phyloP scores from a whole-genome alignment of 1,140 invertebrate genomes.

The Leptonema lineaticorne region DNA sequence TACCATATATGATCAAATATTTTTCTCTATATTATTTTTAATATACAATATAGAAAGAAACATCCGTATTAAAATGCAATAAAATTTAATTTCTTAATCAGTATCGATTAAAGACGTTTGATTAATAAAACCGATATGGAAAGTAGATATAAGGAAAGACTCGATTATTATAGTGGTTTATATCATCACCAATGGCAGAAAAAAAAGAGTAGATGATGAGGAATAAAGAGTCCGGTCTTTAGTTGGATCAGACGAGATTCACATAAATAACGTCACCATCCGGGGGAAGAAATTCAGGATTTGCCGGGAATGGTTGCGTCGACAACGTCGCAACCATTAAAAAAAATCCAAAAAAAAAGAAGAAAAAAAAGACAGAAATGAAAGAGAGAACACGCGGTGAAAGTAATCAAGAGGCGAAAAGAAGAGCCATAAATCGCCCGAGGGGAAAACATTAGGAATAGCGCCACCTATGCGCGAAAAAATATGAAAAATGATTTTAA shows the following conservation, averaged over 20 bases:
- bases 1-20: no score
- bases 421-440: slow-evolving; percentile 9
- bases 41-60: no score
- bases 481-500: slow-evolving; percentile 42
- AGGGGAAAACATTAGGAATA: slow-evolving; percentile 15
- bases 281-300: slow-evolving; percentile 11
- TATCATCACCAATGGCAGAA: no score
- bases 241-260: slow-evolving; percentile 17
- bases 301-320: slow-evolving; percentile 10
- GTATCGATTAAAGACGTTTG: no score
- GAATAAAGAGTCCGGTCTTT: neutral
- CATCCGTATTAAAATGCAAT: no score
- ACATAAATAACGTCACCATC: slow-evolving; percentile 27
- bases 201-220: neutral
- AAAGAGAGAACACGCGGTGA: neutral
- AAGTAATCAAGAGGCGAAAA: slow-evolving; percentile 27
- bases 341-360: no score
- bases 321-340: no score
- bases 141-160: no score
- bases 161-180: no score
- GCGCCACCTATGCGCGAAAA: slow-evolving; percentile 18
- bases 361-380: slow-evolving; percentile 25
- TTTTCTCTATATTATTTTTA: no score
- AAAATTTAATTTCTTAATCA: no score
- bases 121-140: no score